A percentile compares a stretch with the other conserved stretches of the same genome.
Conservation (phyloP, 2,113 vertebrate species). For the Pipra filicauda region DNA sequence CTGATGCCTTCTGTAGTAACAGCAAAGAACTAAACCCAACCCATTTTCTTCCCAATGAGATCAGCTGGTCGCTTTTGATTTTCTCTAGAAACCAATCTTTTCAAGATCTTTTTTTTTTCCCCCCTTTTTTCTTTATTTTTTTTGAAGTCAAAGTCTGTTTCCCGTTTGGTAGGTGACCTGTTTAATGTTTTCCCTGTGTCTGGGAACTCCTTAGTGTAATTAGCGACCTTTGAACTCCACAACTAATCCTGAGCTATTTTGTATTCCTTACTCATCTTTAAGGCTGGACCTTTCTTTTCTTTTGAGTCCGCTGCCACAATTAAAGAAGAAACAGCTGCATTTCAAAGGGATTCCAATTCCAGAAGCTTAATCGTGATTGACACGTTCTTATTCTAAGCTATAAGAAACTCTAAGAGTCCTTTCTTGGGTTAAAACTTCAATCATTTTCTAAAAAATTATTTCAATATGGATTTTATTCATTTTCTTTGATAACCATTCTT, state of each 20-base stretch:
- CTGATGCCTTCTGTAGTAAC: constrained; percentile 41
- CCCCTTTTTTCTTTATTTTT: background rate
- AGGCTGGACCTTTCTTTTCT: constrained; percentile 86
- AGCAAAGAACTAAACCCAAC: constrained; percentile 48
- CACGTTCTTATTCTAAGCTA: constrained; percentile 88
- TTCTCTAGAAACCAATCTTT: constrained; percentile 78
- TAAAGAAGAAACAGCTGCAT: constrained; percentile 91
- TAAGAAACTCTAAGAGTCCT: constrained; percentile 86
- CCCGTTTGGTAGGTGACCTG: constrained; percentile 86
- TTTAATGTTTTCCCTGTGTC: constrained; percentile 87
- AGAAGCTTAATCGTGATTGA: constrained; percentile 88
- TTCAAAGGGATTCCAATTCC: constrained; percentile 89
- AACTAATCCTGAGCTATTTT: constrained; percentile 86
- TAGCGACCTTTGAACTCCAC: constrained; percentile 85
- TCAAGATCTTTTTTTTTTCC: constrained; percentile 67
- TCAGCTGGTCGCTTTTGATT: constrained; percentile 75
- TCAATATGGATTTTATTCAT: constrained; percentile 89
- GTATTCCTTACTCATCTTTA: constrained; percentile 88
- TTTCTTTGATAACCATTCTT: constrained; percentile 87
- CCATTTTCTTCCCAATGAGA: constrained; percentile 62
- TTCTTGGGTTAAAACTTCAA: constrained; percentile 90
- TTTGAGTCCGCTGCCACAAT: constrained; percentile 81
- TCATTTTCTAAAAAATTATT: constrained; percentile 90
- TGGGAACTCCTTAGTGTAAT: constrained; percentile 89
- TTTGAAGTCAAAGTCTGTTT: constrained; percentile 82